phyloP scores from a whole-genome alignment of 2,797 vertebrate genomes.

The Phoeniculus purpureus region DNA sequence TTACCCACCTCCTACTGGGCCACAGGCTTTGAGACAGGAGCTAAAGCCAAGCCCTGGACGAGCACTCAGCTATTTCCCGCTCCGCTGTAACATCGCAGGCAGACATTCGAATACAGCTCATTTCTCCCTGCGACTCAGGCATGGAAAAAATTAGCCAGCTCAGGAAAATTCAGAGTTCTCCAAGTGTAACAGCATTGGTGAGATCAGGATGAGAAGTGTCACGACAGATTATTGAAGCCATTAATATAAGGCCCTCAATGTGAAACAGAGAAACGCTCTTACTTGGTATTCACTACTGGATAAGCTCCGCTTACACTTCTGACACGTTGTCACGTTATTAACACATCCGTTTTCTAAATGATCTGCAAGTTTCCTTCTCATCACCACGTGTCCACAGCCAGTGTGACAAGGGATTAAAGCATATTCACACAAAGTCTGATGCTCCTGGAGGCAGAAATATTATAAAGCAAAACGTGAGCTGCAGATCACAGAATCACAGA shows the following conservation, averaged over 20 bases:
- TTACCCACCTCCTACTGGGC: neutral
- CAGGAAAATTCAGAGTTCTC: neutral
- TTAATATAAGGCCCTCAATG: neutral
- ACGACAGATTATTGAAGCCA: neutral
- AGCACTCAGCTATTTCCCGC: neutral
- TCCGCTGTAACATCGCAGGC: neutral
- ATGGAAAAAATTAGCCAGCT: neutral
- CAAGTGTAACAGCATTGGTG: neutral
- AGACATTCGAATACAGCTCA: neutral
- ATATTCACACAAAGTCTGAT: slow-evolving; percentile 79
- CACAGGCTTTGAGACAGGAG: neutral
- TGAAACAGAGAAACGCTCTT: neutral
- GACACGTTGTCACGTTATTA: slow-evolving; percentile 68
- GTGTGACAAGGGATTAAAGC: slow-evolving; percentile 79
- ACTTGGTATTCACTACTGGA: slow-evolving; percentile 70
- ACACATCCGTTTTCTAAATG: slow-evolving; percentile 78
- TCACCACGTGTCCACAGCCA: slow-evolving; percentile 76
- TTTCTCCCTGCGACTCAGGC: neutral
- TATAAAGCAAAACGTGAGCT: neutral
- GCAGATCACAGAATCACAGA: neutral
- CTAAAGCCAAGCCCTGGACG: neutral
- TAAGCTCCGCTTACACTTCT: slow-evolving; percentile 58
- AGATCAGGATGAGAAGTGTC: neutral
- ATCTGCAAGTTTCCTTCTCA: slow-evolving; percentile 76
- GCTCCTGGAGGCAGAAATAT: slow-evolving; percentile 72